These are phyloP conservation scores for Orius insidiosus DNA, from an alignment of 1,140 invertebrate genomes.

Conservation along the genomic window DNA sequence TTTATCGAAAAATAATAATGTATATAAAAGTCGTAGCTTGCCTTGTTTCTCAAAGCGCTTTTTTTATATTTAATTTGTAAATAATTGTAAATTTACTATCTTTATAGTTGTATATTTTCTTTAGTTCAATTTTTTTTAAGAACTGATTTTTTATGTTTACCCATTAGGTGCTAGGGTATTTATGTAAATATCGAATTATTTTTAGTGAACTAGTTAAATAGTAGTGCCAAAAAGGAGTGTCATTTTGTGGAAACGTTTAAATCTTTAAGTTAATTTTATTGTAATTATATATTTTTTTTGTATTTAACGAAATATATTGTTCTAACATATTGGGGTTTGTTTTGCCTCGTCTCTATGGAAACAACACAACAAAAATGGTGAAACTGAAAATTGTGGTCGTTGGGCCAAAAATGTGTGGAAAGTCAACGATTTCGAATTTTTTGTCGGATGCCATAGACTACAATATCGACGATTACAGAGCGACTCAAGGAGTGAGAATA, in stretches of 20 bases:
- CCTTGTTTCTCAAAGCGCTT: no score
- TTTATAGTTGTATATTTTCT: no score
- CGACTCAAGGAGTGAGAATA: conserved; percentile 48
- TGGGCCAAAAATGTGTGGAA: conserved; percentile 31
- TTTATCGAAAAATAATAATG: no score
- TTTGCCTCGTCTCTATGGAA: neutral
- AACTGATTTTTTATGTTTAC: no score
- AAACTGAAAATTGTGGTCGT: no score
- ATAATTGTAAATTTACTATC: neutral
- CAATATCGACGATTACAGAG: conserved; percentile 38
- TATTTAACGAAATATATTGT: conserved; percentile 8
- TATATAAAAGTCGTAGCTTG: no score
- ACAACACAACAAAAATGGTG: no score
- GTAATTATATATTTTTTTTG: conserved; percentile 12
- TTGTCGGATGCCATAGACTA: conserved; percentile 44
- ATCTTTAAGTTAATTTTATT: conserved; percentile 10
- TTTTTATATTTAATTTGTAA: conserved; percentile 2
- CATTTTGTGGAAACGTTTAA: conserved; percentile 8
- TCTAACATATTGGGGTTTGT: neutral
- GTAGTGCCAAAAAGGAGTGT: conserved; percentile 14
- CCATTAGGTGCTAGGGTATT: no score
- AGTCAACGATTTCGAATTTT: conserved; percentile 45
- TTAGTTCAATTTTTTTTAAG: conserved; percentile 9
- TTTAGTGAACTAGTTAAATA: conserved; percentile 2
- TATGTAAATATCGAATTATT: no score